Conservation (phyloP, 2,888 invertebrate genomes). For the Mesopsocus fuscifrons region DNA sequence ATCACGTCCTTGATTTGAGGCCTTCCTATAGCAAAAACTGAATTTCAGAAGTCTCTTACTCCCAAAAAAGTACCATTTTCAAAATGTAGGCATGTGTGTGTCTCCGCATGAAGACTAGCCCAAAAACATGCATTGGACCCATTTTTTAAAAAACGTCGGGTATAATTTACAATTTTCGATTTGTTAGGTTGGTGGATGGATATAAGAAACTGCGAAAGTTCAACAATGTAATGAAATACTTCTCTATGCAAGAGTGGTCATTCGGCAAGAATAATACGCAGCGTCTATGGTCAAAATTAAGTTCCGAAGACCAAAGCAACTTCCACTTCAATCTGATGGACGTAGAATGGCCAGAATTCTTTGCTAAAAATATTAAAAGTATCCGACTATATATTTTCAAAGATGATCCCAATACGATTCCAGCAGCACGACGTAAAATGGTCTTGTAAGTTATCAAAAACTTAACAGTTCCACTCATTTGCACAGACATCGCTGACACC, state of each 20-base stretch:
- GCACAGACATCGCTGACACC: too few species aligned
- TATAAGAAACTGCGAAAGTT: slow-evolving; percentile 29
- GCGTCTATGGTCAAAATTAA: slow-evolving; percentile 20
- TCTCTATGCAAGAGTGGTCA: slow-evolving; percentile 29
- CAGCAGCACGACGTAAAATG: slow-evolving; percentile 21
- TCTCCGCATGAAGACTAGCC: too few species aligned
- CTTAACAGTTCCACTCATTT: too few species aligned
- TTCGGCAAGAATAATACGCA: slow-evolving; percentile 22
- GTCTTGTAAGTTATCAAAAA: slow-evolving; percentile 20
- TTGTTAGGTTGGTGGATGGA: slow-evolving; percentile 27
- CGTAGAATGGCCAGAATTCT: slow-evolving; percentile 28
- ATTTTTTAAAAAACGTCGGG: too few species aligned
- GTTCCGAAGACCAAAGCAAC: slow-evolving; percentile 20
- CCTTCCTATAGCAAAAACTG: too few species aligned
- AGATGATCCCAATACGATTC: slow-evolving; percentile 24
- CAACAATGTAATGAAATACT: slow-evolving; percentile 27
- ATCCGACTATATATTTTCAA: slow-evolving; percentile 28
- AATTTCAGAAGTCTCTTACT: too few species aligned
- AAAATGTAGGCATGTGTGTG: too few species aligned
- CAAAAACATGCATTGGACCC: too few species aligned
- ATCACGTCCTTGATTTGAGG: too few species aligned
- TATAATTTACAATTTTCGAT: too few species aligned
- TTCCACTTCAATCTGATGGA: slow-evolving; percentile 27
- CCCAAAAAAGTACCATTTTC: too few species aligned
- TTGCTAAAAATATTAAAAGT: slow-evolving; percentile 29